These are phyloP conservation scores for Euura lappo DNA, from an alignment of 1,140 invertebrate species.

Conservation along the genomic window DNA sequence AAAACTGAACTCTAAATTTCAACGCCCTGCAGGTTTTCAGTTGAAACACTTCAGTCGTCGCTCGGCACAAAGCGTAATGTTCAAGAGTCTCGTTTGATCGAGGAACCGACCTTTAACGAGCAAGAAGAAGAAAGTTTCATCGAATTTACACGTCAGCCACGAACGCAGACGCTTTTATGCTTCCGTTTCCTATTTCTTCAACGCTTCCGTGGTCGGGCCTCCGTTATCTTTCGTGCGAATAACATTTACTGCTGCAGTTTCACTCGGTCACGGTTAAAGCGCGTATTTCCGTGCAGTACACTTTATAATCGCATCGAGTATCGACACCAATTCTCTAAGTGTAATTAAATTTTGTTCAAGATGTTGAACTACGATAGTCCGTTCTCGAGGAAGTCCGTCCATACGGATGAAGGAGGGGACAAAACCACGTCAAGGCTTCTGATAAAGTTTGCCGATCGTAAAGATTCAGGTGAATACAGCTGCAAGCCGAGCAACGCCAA, in stretches of 20 bases:
- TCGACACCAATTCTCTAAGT: too few relatives aligned
- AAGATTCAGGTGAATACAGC: constrained; percentile 61
- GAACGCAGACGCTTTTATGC: neutral
- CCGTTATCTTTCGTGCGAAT: neutral
- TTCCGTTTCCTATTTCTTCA: neutral
- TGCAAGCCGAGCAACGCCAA: constrained; percentile 62
- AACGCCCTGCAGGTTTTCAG: neutral
- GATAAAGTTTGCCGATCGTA: constrained; percentile 51
- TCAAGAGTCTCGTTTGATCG: neutral
- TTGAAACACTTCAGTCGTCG: neutral
- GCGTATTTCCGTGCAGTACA: too few relatives aligned
- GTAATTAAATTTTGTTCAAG: neutral
- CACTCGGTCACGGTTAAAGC: constrained; percentile 4
- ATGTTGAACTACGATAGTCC: constrained; percentile 51
- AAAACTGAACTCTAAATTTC: too few relatives aligned
- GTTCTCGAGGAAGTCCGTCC: constrained; percentile 51
- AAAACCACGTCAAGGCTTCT: constrained; percentile 54
- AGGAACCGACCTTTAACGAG: neutral
- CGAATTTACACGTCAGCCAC: neutral
- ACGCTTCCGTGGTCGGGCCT: neutral
- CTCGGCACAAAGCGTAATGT: neutral
- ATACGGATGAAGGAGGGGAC: constrained; percentile 50
- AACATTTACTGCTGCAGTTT: neutral
- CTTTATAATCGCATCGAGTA: too few relatives aligned
- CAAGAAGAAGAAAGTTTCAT: neutral